Conservation (phyloP, 35 echinoderm and acorn worm genomes). For the Lytechinus pictus region DNA sequence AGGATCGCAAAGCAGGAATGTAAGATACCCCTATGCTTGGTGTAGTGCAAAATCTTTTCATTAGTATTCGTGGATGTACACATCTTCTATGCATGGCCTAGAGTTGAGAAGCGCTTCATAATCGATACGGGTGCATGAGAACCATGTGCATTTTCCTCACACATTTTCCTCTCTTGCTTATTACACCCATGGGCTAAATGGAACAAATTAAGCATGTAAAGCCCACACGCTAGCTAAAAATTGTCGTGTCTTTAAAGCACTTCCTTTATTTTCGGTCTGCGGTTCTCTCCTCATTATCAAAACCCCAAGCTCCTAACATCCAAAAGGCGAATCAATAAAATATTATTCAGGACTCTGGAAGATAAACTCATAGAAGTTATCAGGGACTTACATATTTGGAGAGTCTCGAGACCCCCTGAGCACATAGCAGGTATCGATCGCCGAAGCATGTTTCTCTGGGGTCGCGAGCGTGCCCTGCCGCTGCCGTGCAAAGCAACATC, state of each 20-base stretch:
- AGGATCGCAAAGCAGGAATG: background rate
- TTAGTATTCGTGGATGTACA: background rate
- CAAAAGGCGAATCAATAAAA: constrained; percentile 37
- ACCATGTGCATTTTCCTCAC: background rate
- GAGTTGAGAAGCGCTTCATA: background rate
- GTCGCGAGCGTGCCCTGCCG: background rate
- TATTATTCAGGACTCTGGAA: constrained; percentile 42
- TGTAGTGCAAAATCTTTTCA: background rate
- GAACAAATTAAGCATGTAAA: constrained; percentile 20
- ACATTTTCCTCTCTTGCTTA: background rate
- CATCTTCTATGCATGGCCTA: background rate
- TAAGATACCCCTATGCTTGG: background rate
- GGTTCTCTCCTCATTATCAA: background rate
- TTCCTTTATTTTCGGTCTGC: background rate
- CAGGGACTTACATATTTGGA: constrained; percentile 47
- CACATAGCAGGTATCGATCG: constrained; percentile 35
- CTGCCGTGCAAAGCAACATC: constrained; percentile 20
- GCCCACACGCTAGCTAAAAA: constrained; percentile 1
- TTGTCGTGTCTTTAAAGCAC: constrained; percentile 23
- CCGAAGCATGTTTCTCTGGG: constrained; percentile 21
- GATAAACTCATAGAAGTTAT: constrained; percentile 23
- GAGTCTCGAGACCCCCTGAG: constrained; percentile 12
- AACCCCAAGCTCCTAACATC: background rate
- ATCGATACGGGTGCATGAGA: background rate
- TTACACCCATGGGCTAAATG: background rate